phyloP scores from a whole-genome alignment of 2,113 vertebrate genomes.

The Brienomyrus longianalis region DNA sequence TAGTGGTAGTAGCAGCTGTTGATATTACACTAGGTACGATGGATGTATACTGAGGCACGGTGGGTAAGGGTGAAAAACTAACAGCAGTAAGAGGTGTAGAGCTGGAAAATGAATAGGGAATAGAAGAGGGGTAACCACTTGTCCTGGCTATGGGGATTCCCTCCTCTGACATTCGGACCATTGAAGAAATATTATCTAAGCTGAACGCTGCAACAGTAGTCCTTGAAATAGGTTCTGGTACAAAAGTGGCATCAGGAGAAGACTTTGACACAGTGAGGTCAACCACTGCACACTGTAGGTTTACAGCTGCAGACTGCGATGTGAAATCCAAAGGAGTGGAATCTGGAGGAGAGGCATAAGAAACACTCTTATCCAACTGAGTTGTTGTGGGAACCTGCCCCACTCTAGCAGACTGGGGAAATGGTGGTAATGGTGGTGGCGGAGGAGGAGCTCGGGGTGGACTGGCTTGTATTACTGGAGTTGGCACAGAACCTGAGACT shows the following conservation, averaged over 20 bases:
- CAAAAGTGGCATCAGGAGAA: not conserved
- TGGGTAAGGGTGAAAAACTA: constrained; percentile 58
- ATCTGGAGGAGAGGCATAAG: not conserved
- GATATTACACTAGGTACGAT: constrained; percentile 58
- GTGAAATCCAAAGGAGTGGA: not conserved
- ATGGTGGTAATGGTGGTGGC: constrained; percentile 31
- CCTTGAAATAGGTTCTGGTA: not conserved
- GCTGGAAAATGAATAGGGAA: constrained; percentile 31
- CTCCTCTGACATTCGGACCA: constrained; percentile 9
- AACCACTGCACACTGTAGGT: constrained; percentile 7
- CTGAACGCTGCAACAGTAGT: not conserved
- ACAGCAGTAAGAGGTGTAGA: constrained; percentile 38
- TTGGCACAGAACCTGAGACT: not conserved
- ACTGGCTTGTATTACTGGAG: not conserved
- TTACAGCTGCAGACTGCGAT: not conserved
- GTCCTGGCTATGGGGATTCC: constrained; percentile 5
- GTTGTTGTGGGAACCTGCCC: not conserved
- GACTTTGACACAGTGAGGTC: constrained; percentile 2
- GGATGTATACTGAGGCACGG: constrained; percentile 64
- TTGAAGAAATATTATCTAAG: constrained; percentile 30
- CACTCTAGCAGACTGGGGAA: not conserved
- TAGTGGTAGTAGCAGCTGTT: constrained; percentile 44
- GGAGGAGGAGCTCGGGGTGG: constrained; percentile 5
- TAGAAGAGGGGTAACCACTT: constrained; percentile 10
- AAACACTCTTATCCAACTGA: not conserved